Base-by-base conservation (phyloP, 1,140 invertebrate genomes). In the Linepithema humile region DNA sequence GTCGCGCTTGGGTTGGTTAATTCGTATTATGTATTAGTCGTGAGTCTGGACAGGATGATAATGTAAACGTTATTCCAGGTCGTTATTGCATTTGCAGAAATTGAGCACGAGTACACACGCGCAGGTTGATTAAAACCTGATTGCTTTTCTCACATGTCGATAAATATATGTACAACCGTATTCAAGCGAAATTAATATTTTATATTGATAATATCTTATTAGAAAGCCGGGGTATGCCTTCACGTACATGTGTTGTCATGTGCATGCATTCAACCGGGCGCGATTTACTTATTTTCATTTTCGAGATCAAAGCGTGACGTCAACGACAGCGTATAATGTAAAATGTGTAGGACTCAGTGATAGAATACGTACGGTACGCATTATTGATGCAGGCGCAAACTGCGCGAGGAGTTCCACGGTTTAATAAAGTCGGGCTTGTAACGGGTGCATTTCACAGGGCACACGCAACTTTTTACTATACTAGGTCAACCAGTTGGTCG, bases 221-320 rank as follows among this genome's bases (percentile, higher is more conserved):
- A 3, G 5, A n/a, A 67, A 78, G 70, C 23, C 2, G 35, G 23
- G 20, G 10, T 78, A 69, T 62, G 32, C 32, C 23, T 23, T 29
- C 15, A 65, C 32, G 17, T 40, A 7, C 23, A 64, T 32, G 17
- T 35, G 20, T 75, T 35, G 29, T 43, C 40, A 45, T 32, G 26
- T 45, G 59, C 48, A 15, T 55, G 23, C 32, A 69, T 67, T 69
- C 62, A 70, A n/a, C 26, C 7, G 12, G 12, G 9, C 23, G 17
- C 23, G 26, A 69, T 80, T 69, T 69, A 65, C 20, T n/a, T n/a
- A 45, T 45, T 45, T 55, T 69, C 17, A 53, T 55, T 78, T n/a
- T 15, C 64, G 75, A 80, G 48, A 80, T 80, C 48, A 69, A 80
- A 80, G 64, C 75, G 35, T 17, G 59, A 77, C 48, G 48, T 69